Evolutionary conservation across 2,888 invertebrate species (phyloP).

Genomic region (Ectemnius lituratus): DNA sequence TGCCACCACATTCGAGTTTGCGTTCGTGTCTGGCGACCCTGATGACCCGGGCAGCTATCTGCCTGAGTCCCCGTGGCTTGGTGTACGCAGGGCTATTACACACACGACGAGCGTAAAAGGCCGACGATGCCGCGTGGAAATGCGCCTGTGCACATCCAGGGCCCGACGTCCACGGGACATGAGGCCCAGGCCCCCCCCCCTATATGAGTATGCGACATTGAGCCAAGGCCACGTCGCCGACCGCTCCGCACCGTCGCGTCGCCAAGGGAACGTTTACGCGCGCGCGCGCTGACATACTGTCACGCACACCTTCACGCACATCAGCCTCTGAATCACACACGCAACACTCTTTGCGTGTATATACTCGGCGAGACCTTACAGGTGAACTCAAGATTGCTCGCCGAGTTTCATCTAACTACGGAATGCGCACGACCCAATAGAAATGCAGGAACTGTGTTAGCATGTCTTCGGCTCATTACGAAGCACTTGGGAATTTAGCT

Average conservation of each 20-base stretch:
- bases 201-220: conserved; percentile 62
- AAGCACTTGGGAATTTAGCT: too few species aligned
- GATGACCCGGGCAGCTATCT: conserved; percentile 17
- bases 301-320: conserved; percentile 10
- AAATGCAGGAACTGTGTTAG: too few species aligned
- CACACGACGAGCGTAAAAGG: conserved; percentile 18
- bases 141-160: conserved; percentile 18
- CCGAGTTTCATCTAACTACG: too few species aligned
- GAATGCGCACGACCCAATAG: too few species aligned
- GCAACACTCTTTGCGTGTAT: neutral
- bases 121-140: neutral
- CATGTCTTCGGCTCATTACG: too few species aligned
- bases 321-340: conserved; percentile 4
- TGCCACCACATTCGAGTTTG: conserved; percentile 32
- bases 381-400: neutral
- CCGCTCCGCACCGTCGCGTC: conserved; percentile 31
- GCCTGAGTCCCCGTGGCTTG: conserved; percentile 1
- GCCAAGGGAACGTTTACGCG: conserved; percentile 34
- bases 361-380: too few species aligned
- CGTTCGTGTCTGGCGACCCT: conserved; percentile 35
- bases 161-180: conserved; percentile 29
- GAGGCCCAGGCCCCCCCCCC: too few species aligned
- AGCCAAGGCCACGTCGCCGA: conserved; percentile 63
- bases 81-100: conserved; percentile 26
- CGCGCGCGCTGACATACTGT: conserved; percentile 12